Evolutionary conservation across 2,113 vertebrate species (phyloP), one percentile per base, ranked within the genome.

Genomic region (Chaetodon trifascialis): DNA sequence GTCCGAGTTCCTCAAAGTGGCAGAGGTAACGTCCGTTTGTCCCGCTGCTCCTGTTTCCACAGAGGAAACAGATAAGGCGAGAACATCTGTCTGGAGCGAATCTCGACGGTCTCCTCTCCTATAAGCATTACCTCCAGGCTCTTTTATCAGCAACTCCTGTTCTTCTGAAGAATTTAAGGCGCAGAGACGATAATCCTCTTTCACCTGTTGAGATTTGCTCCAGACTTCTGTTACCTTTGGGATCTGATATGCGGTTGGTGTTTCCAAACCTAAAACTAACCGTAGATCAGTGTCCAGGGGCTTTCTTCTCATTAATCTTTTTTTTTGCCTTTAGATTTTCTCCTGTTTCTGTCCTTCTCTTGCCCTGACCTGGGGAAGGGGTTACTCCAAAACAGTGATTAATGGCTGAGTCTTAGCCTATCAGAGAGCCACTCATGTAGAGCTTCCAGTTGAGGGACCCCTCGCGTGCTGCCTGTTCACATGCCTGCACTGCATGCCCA

Each of bases 1-100:
- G 91, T 99, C 97, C 0, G 97, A 98, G 89, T 99, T 99, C 92
- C 96, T 99, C 91, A 98, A 98, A 96, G 97, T 99, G 90, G 97
- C 97, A 75, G 97, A 99, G 97, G 97, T 99, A 95, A 96, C 94
- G 86, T 89, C 80, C 70, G 52, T 88, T 83, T 46, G 74, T 79
- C 86, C 67, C 34, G 40, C 62, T 49, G 25, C 49, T 83, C 74
- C 70, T 30, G 30, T 30, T 30, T 75, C 85, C 60, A 44, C 58
- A 36, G 78, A 77, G 72, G 85, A 63, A 42, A 36, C 63, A 63
- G 71, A 78, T 66, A 80, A 68, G 85, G 85, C 36, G 56, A 80
- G 62, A 80, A 58, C 77, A 69, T 85, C 68, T 19, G 86, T 88
- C 86, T 80, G 86, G 88, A 90, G 90, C 21, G 3, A 91, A 90